Evolutionary conservation across 2,888 invertebrate species (phyloP), one percentile per base, ranked within the genome.

Genomic region (Bugulina stolonifera): DNA sequence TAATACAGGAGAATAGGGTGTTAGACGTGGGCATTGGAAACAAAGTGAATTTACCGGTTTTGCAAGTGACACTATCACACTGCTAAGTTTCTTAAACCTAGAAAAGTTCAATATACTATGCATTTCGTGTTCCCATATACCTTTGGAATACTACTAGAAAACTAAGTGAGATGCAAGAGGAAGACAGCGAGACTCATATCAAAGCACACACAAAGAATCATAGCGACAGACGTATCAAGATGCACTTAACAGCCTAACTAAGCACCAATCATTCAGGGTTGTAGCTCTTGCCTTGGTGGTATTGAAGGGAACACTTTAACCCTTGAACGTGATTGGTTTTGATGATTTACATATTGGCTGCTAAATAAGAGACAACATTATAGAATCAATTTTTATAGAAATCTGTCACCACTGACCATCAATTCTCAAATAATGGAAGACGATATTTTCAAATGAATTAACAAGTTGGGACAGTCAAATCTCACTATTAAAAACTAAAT

Each of bases 221-320:
- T 10, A 5, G 18, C 43, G 43, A 43, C 5, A 43, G 5, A 10
- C 18, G 5, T 5, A 18, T 43, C 18, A 18, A 43, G 43, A 43
- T 43, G 43, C 43, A 43, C 43, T 43, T 10, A 43, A 43, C 43
- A 5, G 43, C 43, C 18, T 43, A 43, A 43, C 43, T 43, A 10
- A 43, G 43, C 43, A 43, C 43, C 43, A 43, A 43, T 43, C 43
- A 43, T 43, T 43, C 43, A 43, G 43, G 43, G 43, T 10, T 43
- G 3, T 57, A 64, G 64, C 64, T 64, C 64, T 64, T 64, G 64
- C 64, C 64, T 64, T 64, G 64, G 27, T n/a, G 64, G 64, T 32
- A 64, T 14, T 14, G 64, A 64, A 25, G 64, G 64, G n/a, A 25
- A 64, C 5, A 64, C 64, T 27, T 64, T 64, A 14, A 64, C 64